Base-by-base conservation (phyloP, 2,888 invertebrate genomes). In the Syrista parreyssii region DNA sequence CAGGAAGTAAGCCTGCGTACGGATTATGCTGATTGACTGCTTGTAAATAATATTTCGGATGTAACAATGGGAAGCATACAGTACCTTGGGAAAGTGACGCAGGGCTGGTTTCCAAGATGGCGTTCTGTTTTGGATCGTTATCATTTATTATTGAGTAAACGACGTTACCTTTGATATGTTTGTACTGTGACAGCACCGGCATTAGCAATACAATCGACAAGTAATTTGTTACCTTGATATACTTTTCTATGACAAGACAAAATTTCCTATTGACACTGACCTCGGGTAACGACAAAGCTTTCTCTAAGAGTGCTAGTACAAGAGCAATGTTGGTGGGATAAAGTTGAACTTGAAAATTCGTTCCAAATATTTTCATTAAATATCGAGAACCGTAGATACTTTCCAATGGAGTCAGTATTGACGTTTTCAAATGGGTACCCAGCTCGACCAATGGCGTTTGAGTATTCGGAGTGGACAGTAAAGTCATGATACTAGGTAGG, bases 251-350 rank as follows among this genome's bases (percentile, higher is more conserved):
- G 33, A n/a, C 68, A 30, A 15, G 34, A n/a, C 15, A n/a, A 3
- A 80, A 32, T 55, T 74, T 55, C 12, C 12, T 0, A 11, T 79
- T 32, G 11, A 15, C 12, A 12, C 15, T 32, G n/a, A 83, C 77
- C 35, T 74, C 68, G 12, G 76, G 74, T 79, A 79, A 11, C 1
- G 12, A 68, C 15, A 36, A 33, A 15, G 82, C 83, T 11, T 78
- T 77, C 30, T 74, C 77, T 9, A 85, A 71, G 35, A 85, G 9
- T 1, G 68, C 76, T 12, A 75, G 12, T 1, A 84, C 9, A 12
- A 85, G 74, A 11, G 85, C 79, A n/a, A 84, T 68, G 35, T 75
- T 77, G 9, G 84, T 85, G 4, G 82, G 77, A 76, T 79, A 84
- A 32, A n/a, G 11, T 4, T 35, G 78, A 68, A 31, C 68, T 69